These are phyloP conservation scores for Oconnorella tubifera DNA, from an alignment of 2,888 invertebrate genomes.

Conservation along the genomic window DNA sequence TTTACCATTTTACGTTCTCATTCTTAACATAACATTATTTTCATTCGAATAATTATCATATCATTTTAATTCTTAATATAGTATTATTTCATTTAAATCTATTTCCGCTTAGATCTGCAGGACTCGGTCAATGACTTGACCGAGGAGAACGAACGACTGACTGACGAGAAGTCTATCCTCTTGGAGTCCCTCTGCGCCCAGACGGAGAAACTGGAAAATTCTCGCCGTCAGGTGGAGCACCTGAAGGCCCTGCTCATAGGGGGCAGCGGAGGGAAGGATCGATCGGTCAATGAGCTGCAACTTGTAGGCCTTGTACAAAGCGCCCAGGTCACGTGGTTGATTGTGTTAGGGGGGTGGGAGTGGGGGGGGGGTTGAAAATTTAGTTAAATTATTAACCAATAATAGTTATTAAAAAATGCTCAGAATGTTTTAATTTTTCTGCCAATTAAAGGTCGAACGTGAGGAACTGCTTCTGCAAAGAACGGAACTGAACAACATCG, in stretches of 20 bases:
- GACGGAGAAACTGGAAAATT: slow-evolving; percentile 85
- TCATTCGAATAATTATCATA: too few species aligned
- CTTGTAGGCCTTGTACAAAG: slow-evolving; percentile 74
- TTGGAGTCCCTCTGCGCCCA: slow-evolving; percentile 86
- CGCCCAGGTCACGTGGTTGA: too few species aligned
- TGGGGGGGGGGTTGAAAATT: too few species aligned
- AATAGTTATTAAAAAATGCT: too few species aligned
- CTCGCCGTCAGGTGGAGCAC: slow-evolving; percentile 77
- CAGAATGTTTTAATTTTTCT: too few species aligned
- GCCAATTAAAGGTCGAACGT: slow-evolving; percentile 50
- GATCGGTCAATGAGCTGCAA: slow-evolving; percentile 61
- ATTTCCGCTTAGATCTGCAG: slow-evolving; percentile 61
- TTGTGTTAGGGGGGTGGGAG: too few species aligned
- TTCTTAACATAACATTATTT: too few species aligned
- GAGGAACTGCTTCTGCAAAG: slow-evolving; percentile 63
- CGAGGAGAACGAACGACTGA: slow-evolving; percentile 78
- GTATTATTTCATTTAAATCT: too few species aligned
- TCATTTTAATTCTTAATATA: too few species aligned
- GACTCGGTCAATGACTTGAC: slow-evolving; percentile 80
- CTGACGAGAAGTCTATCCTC: slow-evolving; percentile 83
- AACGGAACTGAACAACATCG: slow-evolving; percentile 71
- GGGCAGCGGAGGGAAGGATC: slow-evolving; percentile 40
- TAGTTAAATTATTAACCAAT: too few species aligned
- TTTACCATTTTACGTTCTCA: too few species aligned
- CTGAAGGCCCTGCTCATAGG: slow-evolving; percentile 61